These are phyloP conservation scores for Ceratosolen fusciceps DNA, from an alignment of 1,140 invertebrate species.

Conservation along the genomic window DNA sequence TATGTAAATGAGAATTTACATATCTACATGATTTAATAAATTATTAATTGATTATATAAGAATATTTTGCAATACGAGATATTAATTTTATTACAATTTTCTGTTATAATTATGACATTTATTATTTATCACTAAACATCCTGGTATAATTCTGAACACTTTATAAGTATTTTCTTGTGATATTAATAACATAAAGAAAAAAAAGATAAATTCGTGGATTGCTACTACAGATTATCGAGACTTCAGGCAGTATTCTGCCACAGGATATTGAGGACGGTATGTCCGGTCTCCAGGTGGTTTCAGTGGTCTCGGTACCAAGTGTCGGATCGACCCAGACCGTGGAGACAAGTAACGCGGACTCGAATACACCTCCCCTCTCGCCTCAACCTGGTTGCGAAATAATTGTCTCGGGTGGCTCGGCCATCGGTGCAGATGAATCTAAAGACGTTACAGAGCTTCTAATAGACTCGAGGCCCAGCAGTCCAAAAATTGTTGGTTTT, in stretches of 20 bases:
- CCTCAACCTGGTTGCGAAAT: constrained; percentile 60
- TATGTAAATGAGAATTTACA: too few species aligned
- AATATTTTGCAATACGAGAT: too few species aligned
- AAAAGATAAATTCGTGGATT: not conserved
- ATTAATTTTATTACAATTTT: too few species aligned
- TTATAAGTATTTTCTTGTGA: too few species aligned
- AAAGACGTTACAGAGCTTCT: constrained; percentile 27
- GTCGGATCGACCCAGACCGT: constrained; percentile 75
- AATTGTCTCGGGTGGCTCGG: constrained; percentile 8
- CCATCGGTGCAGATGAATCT: not conserved
- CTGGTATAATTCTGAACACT: too few species aligned
- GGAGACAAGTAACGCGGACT: constrained; percentile 72
- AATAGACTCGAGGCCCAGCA: constrained; percentile 54
- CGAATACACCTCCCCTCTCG: constrained; percentile 71
- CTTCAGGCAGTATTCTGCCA: constrained; percentile 72
- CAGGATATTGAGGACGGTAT: constrained; percentile 73
- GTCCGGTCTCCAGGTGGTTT: constrained; percentile 70
- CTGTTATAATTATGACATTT: too few species aligned
- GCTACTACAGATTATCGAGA: constrained; percentile 70
- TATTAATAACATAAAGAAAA: too few species aligned
- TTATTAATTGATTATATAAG: too few species aligned
- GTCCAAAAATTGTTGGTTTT: constrained; percentile 64
- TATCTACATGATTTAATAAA: too few species aligned
- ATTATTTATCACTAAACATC: too few species aligned
- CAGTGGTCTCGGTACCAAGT: constrained; percentile 72